Conservation (phyloP, 1,140 invertebrate species). For the Hyles euphorbiae region DNA sequence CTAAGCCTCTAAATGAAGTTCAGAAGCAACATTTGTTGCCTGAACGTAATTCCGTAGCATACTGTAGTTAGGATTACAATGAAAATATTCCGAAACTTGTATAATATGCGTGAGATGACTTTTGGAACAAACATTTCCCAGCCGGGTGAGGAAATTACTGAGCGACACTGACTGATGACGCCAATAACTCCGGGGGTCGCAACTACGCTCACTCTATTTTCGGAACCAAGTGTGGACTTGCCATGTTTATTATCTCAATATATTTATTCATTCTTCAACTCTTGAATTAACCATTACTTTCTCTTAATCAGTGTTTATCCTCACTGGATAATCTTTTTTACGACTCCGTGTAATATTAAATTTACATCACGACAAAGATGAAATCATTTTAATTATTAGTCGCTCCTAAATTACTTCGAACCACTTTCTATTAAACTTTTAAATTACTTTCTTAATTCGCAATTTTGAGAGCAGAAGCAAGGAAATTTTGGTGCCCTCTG, state of each 20-base stretch:
- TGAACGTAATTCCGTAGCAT: neutral
- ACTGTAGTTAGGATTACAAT: conserved; percentile 2
- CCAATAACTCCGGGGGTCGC: conserved; percentile 53
- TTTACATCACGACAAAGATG: neutral
- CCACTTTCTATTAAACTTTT: conserved; percentile 19
- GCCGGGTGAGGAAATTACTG: conserved; percentile 52
- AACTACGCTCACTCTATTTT: conserved; percentile 28
- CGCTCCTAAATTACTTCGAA: conserved; percentile 21
- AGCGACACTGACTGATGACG: conserved; percentile 65
- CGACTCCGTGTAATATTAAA: too few relatives aligned
- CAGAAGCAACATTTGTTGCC: too few relatives aligned
- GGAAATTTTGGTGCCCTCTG: neutral
- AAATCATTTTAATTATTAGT: conserved; percentile 12
- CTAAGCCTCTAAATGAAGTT: conserved; percentile 4
- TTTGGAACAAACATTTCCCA: conserved; percentile 56
- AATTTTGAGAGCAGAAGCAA: conserved; percentile 7
- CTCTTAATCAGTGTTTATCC: neutral
- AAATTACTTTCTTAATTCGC: conserved; percentile 26
- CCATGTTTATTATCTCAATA: conserved; percentile 15
- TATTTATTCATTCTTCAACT: conserved; percentile 12
- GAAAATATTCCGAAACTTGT: conserved; percentile 25
- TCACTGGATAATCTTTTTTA: too few relatives aligned
- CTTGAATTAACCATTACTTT: conserved; percentile 5
- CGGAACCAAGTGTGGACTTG: conserved; percentile 22
- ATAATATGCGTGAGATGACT: conserved; percentile 48